phyloP scores from a whole-genome alignment of 2,797 vertebrate species.

The Gymnopithys bicolor region DNA sequence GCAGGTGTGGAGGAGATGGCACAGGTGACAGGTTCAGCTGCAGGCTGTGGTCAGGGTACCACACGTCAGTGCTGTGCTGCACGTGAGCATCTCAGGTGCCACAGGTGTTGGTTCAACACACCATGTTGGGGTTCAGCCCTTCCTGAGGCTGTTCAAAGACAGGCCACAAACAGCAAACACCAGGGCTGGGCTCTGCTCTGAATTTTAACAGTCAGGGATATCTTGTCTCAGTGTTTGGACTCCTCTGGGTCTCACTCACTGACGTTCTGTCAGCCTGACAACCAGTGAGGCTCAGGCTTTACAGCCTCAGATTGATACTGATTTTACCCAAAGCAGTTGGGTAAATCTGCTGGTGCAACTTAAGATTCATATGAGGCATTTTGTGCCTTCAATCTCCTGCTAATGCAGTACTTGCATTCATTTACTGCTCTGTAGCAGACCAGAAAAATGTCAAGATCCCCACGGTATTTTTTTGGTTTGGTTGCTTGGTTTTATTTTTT shows the following conservation, averaged over 20 bases:
- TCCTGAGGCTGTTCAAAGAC: not conserved
- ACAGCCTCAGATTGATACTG: not conserved
- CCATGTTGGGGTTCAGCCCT: not conserved
- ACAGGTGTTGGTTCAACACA: fast-evolving
- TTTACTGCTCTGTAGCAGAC: not conserved
- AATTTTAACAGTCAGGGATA: not conserved
- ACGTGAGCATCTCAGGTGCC: not conserved
- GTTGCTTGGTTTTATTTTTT: not conserved
- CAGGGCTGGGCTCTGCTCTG: not conserved
- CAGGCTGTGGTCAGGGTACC: not conserved
- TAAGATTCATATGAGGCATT: not conserved
- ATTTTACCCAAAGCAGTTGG: not conserved
- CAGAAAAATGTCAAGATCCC: not conserved
- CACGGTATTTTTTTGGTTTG: not conserved
- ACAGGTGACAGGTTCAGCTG: not conserved
- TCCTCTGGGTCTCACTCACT: not conserved
- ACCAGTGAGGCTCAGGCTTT: not conserved
- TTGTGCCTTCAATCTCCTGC: not conserved
- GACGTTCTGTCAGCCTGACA: not conserved
- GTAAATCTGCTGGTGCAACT: not conserved
- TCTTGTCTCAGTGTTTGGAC: not conserved
- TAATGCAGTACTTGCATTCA: not conserved
- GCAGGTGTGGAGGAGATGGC: not conserved
- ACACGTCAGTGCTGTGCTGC: not conserved
- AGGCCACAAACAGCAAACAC: not conserved